These are phyloP conservation scores for Thumatha senex DNA, from an alignment of 2,888 invertebrate species.

Conservation along the genomic window DNA sequence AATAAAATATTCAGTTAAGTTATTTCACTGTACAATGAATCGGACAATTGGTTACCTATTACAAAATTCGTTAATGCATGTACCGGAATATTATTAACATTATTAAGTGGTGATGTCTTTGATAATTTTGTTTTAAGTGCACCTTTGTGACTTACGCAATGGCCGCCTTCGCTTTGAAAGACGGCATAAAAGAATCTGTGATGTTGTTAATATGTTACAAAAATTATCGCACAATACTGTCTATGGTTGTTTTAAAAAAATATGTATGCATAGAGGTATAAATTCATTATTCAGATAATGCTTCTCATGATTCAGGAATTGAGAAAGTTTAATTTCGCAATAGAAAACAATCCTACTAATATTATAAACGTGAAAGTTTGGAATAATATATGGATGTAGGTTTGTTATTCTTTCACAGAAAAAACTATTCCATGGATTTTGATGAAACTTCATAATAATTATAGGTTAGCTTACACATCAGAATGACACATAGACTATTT, in stretches of 20 bases:
- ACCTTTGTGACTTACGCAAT: background rate
- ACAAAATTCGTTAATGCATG: conserved; percentile 7
- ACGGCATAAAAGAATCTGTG: background rate
- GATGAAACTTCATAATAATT: no score
- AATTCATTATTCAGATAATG: background rate
- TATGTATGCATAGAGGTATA: background rate
- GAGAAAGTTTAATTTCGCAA: background rate
- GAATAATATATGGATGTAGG: no score
- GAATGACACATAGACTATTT: no score
- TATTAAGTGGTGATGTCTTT: conserved; percentile 18
- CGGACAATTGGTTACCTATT: background rate
- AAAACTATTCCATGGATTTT: no score
- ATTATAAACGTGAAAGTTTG: no score
- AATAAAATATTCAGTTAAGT: conserved; percentile 8
- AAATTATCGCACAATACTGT: background rate
- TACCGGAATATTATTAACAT: conserved; percentile 14
- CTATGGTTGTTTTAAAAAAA: background rate
- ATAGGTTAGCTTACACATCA: no score
- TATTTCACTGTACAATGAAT: conserved; percentile 7
- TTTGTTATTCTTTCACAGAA: no score
- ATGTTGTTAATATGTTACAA: background rate
- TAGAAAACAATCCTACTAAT: no score
- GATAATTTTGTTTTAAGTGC: conserved; percentile 7
- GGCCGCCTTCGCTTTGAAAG: background rate
- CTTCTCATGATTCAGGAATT: background rate